Percentiles rank a stretch among this genome's conserved stretches.
Conservation (phyloP, 2,113 vertebrate genomes). For the Acinonyx jubatus region DNA sequence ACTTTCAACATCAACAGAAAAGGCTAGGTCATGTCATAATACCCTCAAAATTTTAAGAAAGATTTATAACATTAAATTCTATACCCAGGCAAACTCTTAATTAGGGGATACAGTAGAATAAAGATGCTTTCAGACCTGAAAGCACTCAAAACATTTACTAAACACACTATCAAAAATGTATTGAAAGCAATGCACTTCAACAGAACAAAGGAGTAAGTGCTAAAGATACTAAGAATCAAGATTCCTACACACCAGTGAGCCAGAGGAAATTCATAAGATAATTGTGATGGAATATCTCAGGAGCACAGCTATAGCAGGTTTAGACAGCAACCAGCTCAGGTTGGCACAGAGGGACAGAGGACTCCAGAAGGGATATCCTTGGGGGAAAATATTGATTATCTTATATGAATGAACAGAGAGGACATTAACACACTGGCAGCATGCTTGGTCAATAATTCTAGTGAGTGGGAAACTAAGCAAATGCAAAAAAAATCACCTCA, state of each 20-base stretch:
- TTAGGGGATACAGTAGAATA: not conserved
- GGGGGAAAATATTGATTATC: not conserved
- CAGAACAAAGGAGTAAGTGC: not conserved
- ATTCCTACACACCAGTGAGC: not conserved
- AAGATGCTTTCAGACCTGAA: not conserved
- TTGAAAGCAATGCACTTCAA: not conserved
- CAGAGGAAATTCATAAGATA: not conserved
- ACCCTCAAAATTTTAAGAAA: not conserved
- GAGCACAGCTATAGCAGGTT: not conserved
- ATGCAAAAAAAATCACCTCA: not conserved
- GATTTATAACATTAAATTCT: not conserved
- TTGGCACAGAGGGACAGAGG: not conserved
- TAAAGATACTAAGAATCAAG: not conserved
- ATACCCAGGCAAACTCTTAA: not conserved
- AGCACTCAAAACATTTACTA: not conserved
- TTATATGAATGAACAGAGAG: not conserved
- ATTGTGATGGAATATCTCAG: not conserved
- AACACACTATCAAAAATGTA: not conserved
- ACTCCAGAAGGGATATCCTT: not conserved
- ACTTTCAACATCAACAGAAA: not conserved
- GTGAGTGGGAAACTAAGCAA: not conserved
- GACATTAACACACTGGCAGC: not conserved
- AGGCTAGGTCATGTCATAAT: not conserved
- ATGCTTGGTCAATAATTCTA: not conserved
- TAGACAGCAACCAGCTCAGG: not conserved